Evolutionary conservation across 2,888 invertebrate genomes (phyloP).

Genomic region (Diarsia brunnea): DNA sequence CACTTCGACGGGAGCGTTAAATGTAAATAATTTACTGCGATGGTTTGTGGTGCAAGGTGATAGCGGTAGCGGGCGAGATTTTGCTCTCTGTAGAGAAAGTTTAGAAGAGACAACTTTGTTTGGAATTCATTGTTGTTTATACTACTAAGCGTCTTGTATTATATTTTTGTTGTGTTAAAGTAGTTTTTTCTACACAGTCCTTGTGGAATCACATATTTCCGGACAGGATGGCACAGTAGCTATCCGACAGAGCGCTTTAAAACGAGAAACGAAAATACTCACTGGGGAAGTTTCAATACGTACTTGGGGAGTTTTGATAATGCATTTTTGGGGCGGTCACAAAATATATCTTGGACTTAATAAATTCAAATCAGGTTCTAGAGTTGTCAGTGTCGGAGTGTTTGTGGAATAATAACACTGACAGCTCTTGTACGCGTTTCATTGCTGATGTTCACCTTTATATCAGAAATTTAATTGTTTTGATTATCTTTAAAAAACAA

Average conservation of each 20-base stretch:
- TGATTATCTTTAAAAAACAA: not conserved
- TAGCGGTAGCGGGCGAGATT: constrained; percentile 61
- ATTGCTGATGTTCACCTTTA: not conserved
- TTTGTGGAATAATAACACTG: not conserved
- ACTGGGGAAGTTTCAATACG: not conserved
- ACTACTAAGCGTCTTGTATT: too few species aligned
- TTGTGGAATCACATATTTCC: not conserved
- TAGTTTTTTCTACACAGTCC: not conserved
- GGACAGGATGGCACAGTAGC: not conserved
- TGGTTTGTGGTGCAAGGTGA: constrained; percentile 56
- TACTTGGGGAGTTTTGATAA: too few species aligned
- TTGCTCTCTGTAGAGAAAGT: not conserved
- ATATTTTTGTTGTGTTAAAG: not conserved
- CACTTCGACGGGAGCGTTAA: constrained; percentile 77
- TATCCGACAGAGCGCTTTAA: not conserved
- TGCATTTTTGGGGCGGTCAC: not conserved
- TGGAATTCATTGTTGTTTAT: not conserved
- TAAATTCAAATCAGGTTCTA: not conserved
- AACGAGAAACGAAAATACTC: not conserved
- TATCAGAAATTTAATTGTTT: not conserved
- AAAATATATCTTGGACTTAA: not conserved
- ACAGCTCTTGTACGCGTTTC: not conserved
- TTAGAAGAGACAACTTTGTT: not conserved
- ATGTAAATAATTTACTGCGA: constrained; percentile 85
- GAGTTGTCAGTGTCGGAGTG: not conserved